These are phyloP conservation scores for Caenorhabditis auriculariae DNA, from an alignment of 2,888 invertebrate species.

Conservation along the genomic window DNA sequence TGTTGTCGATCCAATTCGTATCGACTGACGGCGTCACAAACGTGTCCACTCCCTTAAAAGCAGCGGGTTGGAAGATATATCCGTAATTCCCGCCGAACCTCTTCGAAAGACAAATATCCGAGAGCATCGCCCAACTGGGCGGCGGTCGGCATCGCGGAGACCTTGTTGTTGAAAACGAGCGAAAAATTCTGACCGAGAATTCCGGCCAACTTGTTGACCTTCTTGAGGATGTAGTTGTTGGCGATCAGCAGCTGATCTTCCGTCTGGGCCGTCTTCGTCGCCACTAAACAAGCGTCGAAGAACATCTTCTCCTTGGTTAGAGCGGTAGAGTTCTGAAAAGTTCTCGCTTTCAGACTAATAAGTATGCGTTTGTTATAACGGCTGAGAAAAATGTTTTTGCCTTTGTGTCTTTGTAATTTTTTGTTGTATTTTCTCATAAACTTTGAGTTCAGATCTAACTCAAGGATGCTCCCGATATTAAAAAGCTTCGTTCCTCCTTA, in stretches of 20 bases:
- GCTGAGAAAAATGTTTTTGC: too few species aligned
- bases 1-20: conserved; percentile 34
- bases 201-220: conserved; percentile 10
- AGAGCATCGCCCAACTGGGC: conserved; percentile 28
- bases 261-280: conserved; percentile 3
- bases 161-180: conserved; percentile 14
- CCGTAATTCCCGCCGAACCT: neutral
- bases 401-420: too few species aligned
- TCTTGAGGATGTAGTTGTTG: conserved; percentile 25
- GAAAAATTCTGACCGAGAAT: conserved; percentile 18
- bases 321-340: too few species aligned
- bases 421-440: too few species aligned
- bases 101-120: conserved; percentile 31
- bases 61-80: neutral
- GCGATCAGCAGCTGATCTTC: conserved; percentile 19
- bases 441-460: too few species aligned
- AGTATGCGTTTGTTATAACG: too few species aligned
- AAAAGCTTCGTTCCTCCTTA: neutral
- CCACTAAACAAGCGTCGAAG: conserved; percentile 25
- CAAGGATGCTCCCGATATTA: too few species aligned
- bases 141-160: conserved; percentile 14
- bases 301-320: conserved; percentile 33
- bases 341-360: too few species aligned
- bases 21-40: conserved; percentile 37
- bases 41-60: conserved; percentile 30